These are phyloP conservation scores for Serrognathus titanus DNA, from an alignment of 2,888 invertebrate species.

Conservation along the genomic window DNA sequence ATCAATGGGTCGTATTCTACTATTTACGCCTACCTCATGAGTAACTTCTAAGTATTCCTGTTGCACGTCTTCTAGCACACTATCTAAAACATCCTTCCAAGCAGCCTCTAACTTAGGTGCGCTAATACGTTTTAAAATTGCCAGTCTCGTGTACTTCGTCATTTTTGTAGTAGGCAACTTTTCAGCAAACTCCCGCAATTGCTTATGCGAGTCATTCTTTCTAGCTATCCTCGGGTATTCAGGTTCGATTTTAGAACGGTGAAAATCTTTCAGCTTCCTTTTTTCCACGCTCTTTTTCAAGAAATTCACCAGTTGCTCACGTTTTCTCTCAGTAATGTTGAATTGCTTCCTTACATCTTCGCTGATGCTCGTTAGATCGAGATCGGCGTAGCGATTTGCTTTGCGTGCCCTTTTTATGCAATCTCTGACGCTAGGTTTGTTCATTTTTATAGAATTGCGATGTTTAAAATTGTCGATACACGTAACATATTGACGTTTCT, in stretches of 20 bases:
- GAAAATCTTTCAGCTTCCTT: constrained; percentile 36
- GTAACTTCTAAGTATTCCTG: constrained; percentile 59
- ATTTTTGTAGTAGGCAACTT: constrained; percentile 60
- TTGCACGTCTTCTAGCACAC: constrained; percentile 56
- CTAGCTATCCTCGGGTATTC: constrained; percentile 38
- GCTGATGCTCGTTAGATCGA: constrained; percentile 32
- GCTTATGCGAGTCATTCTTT: constrained; percentile 42
- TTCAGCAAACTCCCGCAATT: constrained; percentile 57
- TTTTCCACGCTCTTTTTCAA: constrained; percentile 36
- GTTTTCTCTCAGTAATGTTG: constrained; percentile 35
- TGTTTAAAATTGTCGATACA: no score
- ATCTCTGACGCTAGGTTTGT: constrained; percentile 16
- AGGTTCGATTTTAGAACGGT: constrained; percentile 31
- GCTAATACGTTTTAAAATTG: constrained; percentile 58
- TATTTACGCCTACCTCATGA: constrained; percentile 62
- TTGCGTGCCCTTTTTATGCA: constrained; percentile 14
- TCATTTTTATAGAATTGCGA: background rate
- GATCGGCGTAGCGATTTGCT: constrained; percentile 13
- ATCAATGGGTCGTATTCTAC: constrained; percentile 59
- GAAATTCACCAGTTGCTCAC: constrained; percentile 33
- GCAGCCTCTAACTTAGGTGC: constrained; percentile 55
- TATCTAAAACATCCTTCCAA: constrained; percentile 55
- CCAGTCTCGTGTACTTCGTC: constrained; percentile 59
- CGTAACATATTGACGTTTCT: no score
- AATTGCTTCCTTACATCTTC: constrained; percentile 38